Percentiles rank a stretch among this genome's conserved stretches.
Conservation (phyloP, 2,113 vertebrate species). For the Myanophis thanlyinensis region DNA sequence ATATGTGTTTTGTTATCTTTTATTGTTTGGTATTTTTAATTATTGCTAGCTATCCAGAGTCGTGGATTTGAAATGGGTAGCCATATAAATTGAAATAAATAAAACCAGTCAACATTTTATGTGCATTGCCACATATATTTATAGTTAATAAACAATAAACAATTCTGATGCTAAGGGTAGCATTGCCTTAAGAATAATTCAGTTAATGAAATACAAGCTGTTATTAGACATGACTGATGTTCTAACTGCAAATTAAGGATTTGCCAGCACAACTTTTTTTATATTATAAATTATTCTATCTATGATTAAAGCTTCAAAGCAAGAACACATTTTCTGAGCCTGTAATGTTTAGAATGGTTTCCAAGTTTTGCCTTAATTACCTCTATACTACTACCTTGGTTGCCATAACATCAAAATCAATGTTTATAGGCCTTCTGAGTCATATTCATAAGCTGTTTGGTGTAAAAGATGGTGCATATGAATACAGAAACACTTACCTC, state of each 20-base stretch:
- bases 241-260: neutral
- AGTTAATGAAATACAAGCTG: neutral
- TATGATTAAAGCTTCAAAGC: neutral
- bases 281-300: neutral
- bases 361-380: conserved; percentile 2
- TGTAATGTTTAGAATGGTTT: conserved; percentile 4
- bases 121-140: neutral
- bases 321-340: neutral
- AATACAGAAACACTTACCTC: neutral
- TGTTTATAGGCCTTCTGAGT: neutral
- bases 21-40: neutral
- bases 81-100: neutral
- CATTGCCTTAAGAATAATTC: neutral
- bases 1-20: neutral
- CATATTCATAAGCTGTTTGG: accelerated
- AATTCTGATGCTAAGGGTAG: neutral
- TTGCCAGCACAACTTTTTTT: neutral
- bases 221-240: neutral
- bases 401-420: conserved; percentile 11
- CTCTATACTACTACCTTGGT: neutral
- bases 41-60: neutral
- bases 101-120: neutral
- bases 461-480: neutral
- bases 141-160: neutral
- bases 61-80: neutral